Evolutionary conservation across 37 sponge, comb jelly and placozoan species (phyloP).

Genomic region (Geodia barretti): DNA sequence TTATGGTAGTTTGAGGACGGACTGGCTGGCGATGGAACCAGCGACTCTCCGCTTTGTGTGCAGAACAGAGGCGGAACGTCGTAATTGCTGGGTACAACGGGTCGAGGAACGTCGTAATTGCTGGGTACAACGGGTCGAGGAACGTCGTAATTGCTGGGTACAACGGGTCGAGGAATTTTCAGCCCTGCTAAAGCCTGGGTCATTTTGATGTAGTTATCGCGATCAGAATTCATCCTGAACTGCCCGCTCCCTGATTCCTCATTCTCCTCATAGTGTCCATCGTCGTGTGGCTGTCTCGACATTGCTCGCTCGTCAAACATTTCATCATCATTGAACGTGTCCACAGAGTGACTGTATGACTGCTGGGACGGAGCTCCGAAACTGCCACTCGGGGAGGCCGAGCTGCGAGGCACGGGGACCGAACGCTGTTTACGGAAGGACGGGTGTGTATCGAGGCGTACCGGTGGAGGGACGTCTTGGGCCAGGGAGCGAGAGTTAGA

Average conservation of each 20-base stretch:
- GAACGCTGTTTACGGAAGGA: conserved; percentile 5
- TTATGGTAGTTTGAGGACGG: not conserved
- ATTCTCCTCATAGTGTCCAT: too few species aligned
- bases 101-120: not conserved
- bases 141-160: too few species aligned
- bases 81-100: not conserved
- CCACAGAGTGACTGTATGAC: too few species aligned
- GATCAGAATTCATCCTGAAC: too few species aligned
- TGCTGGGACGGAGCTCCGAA: not conserved
- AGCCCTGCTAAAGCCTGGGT: too few species aligned
- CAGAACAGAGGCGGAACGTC: not conserved
- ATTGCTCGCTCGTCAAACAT: too few species aligned
- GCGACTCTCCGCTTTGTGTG: not conserved
- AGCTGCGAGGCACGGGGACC: conserved; percentile 1
- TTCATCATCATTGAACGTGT: too few species aligned
- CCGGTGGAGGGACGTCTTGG: conserved; percentile 23
- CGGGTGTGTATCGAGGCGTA: conserved; percentile 46
- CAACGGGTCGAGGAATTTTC: too few species aligned
- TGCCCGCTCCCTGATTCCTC: too few species aligned
- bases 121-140: not conserved
- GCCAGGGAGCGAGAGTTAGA: conserved; percentile 3
- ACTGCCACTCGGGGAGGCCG: not conserved
- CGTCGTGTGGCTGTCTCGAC: too few species aligned
- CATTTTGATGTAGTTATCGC: too few species aligned
- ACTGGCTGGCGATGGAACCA: not conserved